Evolutionary conservation across 2,888 invertebrate genomes (phyloP).

Genomic region (Selenia dentaria): DNA sequence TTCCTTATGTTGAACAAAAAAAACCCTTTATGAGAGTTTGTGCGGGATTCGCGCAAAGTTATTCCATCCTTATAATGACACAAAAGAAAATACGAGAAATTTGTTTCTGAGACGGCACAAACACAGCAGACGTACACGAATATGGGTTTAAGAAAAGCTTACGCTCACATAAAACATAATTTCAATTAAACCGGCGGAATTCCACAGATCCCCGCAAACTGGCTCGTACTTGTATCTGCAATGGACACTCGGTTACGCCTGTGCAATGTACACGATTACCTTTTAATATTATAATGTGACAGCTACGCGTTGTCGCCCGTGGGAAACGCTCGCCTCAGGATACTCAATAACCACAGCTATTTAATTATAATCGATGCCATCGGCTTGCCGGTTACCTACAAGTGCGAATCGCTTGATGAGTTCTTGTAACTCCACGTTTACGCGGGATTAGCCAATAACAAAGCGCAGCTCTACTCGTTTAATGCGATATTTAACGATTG

Average conservation of each 20-base stretch:
- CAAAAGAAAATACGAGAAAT: no score
- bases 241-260: conserved; percentile 47
- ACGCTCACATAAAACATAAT: conserved; percentile 6
- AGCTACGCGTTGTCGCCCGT: conserved; percentile 48
- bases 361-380: conserved; percentile 42
- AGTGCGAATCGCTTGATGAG: conserved; percentile 25
- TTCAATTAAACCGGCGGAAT: conserved; percentile 14
- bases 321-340: conserved; percentile 49
- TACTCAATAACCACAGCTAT: conserved; percentile 38
- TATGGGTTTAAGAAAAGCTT: no score
- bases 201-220: neutral
- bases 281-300: conserved; percentile 61
- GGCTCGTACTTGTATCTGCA: conserved; percentile 30
- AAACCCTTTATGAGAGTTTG: no score
- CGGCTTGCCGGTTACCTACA: conserved; percentile 37
- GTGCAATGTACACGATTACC: conserved; percentile 40
- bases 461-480: conserved; percentile 36
- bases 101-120: no score
- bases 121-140: no score
- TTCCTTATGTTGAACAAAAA: no score
- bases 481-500: conserved; percentile 51
- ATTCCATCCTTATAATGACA: no score
- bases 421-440: conserved; percentile 19
- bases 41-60: no score
- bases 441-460: conserved; percentile 45